A percentile compares a stretch with the other conserved stretches of the same genome.
These are phyloP conservation scores for Morinoia aosen DNA, from an alignment of 2,888 invertebrate genomes.

Conservation along the genomic window DNA sequence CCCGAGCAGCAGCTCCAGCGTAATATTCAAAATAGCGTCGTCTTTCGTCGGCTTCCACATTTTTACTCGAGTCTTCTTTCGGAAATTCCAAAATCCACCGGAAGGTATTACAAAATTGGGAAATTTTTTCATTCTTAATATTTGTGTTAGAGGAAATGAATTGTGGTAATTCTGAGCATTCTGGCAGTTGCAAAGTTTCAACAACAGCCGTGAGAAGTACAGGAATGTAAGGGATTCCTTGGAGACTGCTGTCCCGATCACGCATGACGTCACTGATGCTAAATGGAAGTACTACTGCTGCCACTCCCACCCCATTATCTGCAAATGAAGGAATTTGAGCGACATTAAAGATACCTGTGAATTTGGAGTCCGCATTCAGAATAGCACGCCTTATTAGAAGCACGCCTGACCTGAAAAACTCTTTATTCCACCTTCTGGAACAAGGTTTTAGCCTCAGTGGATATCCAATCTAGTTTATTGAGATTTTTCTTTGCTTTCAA, in stretches of 20 bases:
- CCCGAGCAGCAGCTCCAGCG: not conserved
- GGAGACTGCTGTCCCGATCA: not conserved
- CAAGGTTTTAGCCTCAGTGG: too few relatives aligned
- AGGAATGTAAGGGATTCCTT: not conserved
- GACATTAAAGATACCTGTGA: not conserved
- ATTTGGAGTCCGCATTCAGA: too few relatives aligned
- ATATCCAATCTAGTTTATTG: too few relatives aligned
- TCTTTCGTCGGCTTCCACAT: not conserved
- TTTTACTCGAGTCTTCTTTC: not conserved
- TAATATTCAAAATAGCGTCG: not conserved
- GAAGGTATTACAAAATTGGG: not conserved
- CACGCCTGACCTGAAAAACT: too few relatives aligned
- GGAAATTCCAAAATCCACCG: not conserved
- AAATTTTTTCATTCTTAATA: not conserved
- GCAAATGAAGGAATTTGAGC: not conserved
- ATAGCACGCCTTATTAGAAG: too few relatives aligned
- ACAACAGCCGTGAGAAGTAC: not conserved
- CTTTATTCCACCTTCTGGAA: too few relatives aligned
- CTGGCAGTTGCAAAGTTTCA: not conserved
- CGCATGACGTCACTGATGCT: not conserved
- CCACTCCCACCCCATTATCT: not conserved
- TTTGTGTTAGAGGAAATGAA: not conserved
- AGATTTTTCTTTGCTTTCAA: too few relatives aligned
- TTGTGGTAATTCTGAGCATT: not conserved
- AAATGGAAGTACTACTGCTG: not conserved